phyloP scores from a whole-genome alignment of 2,888 invertebrate genomes.

The Caenorhabditis panamensis region DNA sequence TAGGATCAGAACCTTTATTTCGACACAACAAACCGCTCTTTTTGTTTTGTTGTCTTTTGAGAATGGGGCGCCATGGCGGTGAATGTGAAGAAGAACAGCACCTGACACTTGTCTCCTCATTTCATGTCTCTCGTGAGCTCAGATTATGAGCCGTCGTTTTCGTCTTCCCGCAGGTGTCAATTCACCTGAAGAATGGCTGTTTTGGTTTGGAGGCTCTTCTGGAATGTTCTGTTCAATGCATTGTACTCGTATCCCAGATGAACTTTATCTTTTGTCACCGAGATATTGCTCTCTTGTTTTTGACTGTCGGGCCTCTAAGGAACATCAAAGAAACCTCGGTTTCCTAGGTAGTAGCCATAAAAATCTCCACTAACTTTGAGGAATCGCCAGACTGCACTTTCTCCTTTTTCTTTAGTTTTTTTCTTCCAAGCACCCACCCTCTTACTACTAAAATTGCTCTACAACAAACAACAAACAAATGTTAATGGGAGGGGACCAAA shows the following conservation, averaged over 20 bases:
- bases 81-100: slow-evolving; percentile 10
- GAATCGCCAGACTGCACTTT: neutral
- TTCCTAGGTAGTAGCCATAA: neutral
- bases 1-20: slow-evolving; percentile 9
- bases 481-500: neutral
- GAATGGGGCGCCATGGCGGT: too few relatives aligned
- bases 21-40: too few relatives aligned
- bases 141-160: slow-evolving; percentile 24
- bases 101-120: slow-evolving; percentile 22
- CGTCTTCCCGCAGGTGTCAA: neutral
- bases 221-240: slow-evolving; percentile 5
- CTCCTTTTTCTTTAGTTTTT: neutral
- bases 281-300: too few relatives aligned
- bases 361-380: neutral
- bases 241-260: too few relatives aligned
- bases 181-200: neutral
- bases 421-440: neutral
- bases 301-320: too few relatives aligned
- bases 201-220: neutral
- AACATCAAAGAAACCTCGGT: too few relatives aligned
- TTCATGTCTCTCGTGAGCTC: slow-evolving; percentile 15
- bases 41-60: slow-evolving; percentile 13
- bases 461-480: neutral
- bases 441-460: neutral
- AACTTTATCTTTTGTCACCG: too few relatives aligned